Base-by-base conservation (phyloP, 35 echinoderm and acorn worm genomes). In the Eucidaris tribuloides region DNA sequence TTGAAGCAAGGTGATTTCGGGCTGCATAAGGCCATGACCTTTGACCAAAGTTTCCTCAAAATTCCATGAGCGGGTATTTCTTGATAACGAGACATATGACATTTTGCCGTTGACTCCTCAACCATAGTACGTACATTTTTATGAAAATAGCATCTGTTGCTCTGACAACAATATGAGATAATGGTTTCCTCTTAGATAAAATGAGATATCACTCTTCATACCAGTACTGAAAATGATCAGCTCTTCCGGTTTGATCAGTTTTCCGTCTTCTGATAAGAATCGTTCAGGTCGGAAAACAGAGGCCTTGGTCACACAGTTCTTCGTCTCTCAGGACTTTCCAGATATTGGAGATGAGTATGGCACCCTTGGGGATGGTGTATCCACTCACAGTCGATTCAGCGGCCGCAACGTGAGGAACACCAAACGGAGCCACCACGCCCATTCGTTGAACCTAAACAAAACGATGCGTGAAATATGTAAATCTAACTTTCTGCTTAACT, bases 231-330 rank as follows among this genome's bases (percentile, higher is more conserved):
- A 88, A 24, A 77, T 48, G 40, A 81, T 88, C 18, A 88, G 56
- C 18, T 81, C 62, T 38, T 81, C 62, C 31, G 14, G 48, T 33
- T 43, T 48, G 5, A 52, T 45, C 13, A 81, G 27, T 37, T 81
- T 70, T 14, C 78, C 43, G 20, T 70, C 40, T 3, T 49, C 81
- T 27, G 83, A 46, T 31, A 91, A 36, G 56, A 84, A 84, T 42
- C 88, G 71, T 34, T 82, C 88, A 30, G 88, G 88, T 42, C 56
- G 25, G 50, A 91, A 91, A 25, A 65, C 25, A 15, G 78, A 24
- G 5, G 88, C 58, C 23, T 91, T 32, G 7, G 33, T 4, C 88
- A n/a, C 88, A 91, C 0, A 62, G 45, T 9, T 77, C 62, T 42
- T 65, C 14, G 27, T 78, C 81, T 20, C 56, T 60, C 15, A 78